Evolutionary conservation across 2,113 vertebrate species (phyloP).

Genomic region (Girardinichthys multiradiatus): DNA sequence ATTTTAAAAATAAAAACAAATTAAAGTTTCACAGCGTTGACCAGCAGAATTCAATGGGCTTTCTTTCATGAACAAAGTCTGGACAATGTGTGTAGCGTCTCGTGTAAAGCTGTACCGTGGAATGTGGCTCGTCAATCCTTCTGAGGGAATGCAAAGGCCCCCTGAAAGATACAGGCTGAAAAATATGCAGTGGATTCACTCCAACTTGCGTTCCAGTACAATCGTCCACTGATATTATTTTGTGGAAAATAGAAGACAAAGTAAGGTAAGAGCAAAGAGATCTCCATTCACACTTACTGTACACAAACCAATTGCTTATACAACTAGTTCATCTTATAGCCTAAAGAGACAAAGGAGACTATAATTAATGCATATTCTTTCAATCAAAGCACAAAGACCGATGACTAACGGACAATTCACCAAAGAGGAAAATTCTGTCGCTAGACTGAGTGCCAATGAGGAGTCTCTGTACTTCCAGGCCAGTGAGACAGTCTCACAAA

Average conservation of each 20-base stretch:
- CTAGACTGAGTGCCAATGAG: slow-evolving; percentile 77
- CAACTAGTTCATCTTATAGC: slow-evolving; percentile 63
- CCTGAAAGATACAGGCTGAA: slow-evolving; percentile 12
- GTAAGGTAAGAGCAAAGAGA: not conserved
- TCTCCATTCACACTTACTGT: slow-evolving; percentile 1
- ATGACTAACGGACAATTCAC: slow-evolving; percentile 68
- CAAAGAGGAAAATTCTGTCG: slow-evolving; percentile 73
- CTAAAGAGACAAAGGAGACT: slow-evolving; percentile 54
- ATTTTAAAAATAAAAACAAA: not conserved
- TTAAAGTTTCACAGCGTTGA: slow-evolving; percentile 7
- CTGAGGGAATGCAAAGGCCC: slow-evolving; percentile 34
- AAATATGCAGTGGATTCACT: not conserved
- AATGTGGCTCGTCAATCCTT: slow-evolving; percentile 49
- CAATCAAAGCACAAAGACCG: slow-evolving; percentile 73
- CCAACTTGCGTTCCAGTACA: slow-evolving; percentile 2
- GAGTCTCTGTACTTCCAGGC: slow-evolving; percentile 75
- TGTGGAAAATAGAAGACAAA: slow-evolving; percentile 9
- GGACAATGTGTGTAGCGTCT: slow-evolving; percentile 28
- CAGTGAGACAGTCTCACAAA: slow-evolving; percentile 76
- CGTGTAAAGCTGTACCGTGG: slow-evolving; percentile 48
- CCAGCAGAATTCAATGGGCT: slow-evolving; percentile 18
- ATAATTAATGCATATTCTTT: slow-evolving; percentile 82
- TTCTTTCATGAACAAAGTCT: slow-evolving; percentile 37
- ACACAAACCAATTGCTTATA: slow-evolving; percentile 45
- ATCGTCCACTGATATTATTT: slow-evolving; percentile 9